Base-by-base conservation (phyloP, 2,113 vertebrate genomes). In the Herpetotheres cachinnans region DNA sequence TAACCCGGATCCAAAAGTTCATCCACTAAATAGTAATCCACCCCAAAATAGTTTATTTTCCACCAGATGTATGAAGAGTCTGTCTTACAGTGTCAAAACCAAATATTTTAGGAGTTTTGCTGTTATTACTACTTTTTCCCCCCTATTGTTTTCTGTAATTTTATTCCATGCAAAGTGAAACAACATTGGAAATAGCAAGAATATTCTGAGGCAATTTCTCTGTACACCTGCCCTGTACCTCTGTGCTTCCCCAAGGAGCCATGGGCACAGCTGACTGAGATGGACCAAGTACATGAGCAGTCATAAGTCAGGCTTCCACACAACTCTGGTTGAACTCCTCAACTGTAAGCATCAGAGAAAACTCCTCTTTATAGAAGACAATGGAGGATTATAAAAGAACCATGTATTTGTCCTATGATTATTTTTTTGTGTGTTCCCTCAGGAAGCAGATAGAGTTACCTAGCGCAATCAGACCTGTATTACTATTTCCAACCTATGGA, bases 241-340 rank as follows among this genome's bases (percentile, higher is more conserved):
- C 34, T 38, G 4, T 54, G n/a, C 21, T 63, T 94, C 29, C 22
- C 38, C 40, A 50, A 9, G 15, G 17, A 76, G 15, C 29, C 22
- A 16, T 0, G 0, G 25, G 14, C 34, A 58, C 38, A 69, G 16
- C 20, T 0, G 8, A 50, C 14, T 34, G 36, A 42, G 25, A 55
- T 2, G 6, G 56, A 44, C 27, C 32, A 58, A 49, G 49, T 21
- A 4, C 13, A 2, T 38, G 56, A 55, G n/a, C 44, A 46, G 32
- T 6, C 9, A 1, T n/a, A 80, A 59, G 14, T 50, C 6, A 13
- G n/a, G 58, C 40, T 86, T 66, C 65, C n/a, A 13, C 2, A 3
- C 25, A 67, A 8, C 13, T 63, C 50, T 47, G 13, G 13, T 38
- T 73, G 76, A 24, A 44, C 10, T 59, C 11, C 27, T 76, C 44